Percentiles rank a stretch among this genome's conserved stretches.
phyloP scores from a whole-genome alignment of 2,888 invertebrate genomes.

The Apodemia hepburni region DNA sequence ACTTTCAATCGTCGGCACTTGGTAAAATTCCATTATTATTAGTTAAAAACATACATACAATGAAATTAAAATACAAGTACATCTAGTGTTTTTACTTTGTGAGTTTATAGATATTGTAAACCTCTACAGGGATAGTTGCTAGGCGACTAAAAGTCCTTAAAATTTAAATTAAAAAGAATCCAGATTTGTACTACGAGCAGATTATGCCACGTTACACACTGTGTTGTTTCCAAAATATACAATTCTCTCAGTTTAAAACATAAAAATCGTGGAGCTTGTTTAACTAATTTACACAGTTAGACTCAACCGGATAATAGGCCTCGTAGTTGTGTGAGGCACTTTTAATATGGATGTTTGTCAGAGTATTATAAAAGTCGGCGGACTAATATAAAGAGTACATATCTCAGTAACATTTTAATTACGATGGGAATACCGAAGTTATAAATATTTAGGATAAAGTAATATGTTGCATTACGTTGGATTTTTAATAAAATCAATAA shows the following conservation, averaged over 20 bases:
- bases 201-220: too few relatives aligned
- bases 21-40: too few relatives aligned
- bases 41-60: too few relatives aligned
- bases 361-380: conserved; percentile 10
- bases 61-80: too few relatives aligned
- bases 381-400: conserved; percentile 5
- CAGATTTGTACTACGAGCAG: too few relatives aligned
- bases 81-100: too few relatives aligned
- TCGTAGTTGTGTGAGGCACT: conserved; percentile 22
- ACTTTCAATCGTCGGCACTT: too few relatives aligned
- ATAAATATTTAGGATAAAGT: conserved; percentile 17
- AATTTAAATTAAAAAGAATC: too few relatives aligned
- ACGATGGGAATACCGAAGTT: conserved; percentile 2
- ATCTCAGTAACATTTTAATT: conserved; percentile 6
- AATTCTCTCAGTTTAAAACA: conserved; percentile 5
- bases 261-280: conserved; percentile 9
- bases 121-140: too few relatives aligned
- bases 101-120: too few relatives aligned
- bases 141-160: too few relatives aligned
- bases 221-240: background rate
- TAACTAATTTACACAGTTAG: conserved; percentile 36
- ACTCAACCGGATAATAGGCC: conserved; percentile 34
- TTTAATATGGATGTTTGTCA: conserved; percentile 19
- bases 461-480: conserved; percentile 7
- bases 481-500: conserved; percentile 14